Conservation (phyloP, 2,113 vertebrate genomes). For the Lontra canadensis region DNA sequence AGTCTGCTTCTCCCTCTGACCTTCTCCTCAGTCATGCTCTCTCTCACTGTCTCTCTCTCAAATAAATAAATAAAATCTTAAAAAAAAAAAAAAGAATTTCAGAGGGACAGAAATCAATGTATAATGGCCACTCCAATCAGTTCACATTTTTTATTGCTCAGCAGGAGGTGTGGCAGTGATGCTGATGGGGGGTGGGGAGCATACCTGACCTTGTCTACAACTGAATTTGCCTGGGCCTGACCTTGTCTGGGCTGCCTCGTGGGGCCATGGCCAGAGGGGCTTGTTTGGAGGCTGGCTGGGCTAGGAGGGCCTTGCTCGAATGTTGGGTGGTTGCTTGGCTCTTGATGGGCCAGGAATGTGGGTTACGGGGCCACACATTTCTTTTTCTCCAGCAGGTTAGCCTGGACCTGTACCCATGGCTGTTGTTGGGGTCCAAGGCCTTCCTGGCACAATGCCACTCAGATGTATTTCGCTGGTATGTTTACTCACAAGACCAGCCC, state of each 20-base stretch:
- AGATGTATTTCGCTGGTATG: too few species aligned
- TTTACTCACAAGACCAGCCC: neutral
- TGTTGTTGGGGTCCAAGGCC: neutral
- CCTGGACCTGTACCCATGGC: neutral
- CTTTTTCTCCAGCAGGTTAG: neutral
- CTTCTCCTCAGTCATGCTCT: too few species aligned
- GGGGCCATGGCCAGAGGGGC: too few species aligned
- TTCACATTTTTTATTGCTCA: too few species aligned
- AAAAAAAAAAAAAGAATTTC: too few species aligned
- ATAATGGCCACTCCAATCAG: accelerated
- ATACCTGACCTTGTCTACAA: too few species aligned
- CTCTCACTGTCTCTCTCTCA: too few species aligned
- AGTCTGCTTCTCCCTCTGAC: too few species aligned
- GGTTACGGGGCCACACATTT: neutral
- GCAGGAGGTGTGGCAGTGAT: accelerated
- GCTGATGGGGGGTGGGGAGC: neutral
- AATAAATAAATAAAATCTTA: too few species aligned
- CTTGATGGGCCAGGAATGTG: neutral
- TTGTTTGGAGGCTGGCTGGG: neutral
- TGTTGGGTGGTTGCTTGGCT: neutral
- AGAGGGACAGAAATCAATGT: neutral
- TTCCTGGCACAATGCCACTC: accelerated
- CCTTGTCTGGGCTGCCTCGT: accelerated
- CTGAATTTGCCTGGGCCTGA: neutral
- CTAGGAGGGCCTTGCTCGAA: neutral